Evolutionary conservation across 2,797 vertebrate genomes (phyloP).

Genomic region (Bufotes viridis): DNA sequence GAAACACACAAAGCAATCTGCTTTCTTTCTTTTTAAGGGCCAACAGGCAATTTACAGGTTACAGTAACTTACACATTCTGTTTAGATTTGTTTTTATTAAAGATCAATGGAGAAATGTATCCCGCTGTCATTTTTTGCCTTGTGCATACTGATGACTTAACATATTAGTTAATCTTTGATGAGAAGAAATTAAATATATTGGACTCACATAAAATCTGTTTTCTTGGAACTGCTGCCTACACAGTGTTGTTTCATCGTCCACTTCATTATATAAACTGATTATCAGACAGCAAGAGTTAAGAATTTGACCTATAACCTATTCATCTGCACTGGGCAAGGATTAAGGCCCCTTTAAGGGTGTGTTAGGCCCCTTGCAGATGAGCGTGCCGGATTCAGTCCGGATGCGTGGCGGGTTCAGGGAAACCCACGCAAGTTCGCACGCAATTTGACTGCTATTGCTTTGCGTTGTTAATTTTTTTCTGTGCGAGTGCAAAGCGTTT

Average conservation of each 20-base stretch:
- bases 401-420: no score
- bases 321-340: background rate
- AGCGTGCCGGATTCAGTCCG: no score
- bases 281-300: background rate
- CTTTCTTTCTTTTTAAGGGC: constrained; percentile 23
- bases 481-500: no score
- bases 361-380: no score
- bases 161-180: background rate
- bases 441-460: no score
- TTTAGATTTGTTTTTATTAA: background rate
- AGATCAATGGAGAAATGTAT: background rate
- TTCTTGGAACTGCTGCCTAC: background rate
- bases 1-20: constrained; percentile 13
- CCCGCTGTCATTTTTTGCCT: background rate
- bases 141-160: background rate
- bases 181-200: background rate
- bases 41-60: background rate
- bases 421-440: no score
- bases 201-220: background rate
- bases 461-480: no score
- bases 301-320: background rate
- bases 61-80: background rate
- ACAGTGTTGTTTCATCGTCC: background rate
- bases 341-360: background rate
- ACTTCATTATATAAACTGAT: background rate